phyloP scores from a whole-genome alignment of 1,140 invertebrate species.

The Eubasilissa regina region DNA sequence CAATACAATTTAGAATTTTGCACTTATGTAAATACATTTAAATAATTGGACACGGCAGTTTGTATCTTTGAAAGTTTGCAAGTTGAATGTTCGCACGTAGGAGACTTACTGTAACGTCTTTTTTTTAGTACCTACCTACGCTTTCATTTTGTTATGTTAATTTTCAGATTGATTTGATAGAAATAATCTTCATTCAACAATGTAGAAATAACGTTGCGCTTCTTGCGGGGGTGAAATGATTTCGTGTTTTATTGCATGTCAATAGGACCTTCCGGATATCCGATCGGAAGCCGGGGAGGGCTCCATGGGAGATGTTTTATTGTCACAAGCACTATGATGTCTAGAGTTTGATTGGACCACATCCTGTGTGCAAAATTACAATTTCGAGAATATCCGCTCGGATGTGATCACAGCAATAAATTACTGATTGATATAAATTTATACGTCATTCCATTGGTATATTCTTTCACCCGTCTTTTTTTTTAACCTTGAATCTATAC shows the following conservation, averaged over 20 bases:
- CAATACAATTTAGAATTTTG: too few relatives aligned
- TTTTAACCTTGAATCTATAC: too few relatives aligned
- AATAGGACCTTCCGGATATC: conserved; percentile 11
- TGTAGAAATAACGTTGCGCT: too few relatives aligned
- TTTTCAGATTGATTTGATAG: background rate
- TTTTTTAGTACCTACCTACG: too few relatives aligned
- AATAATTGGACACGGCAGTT: too few relatives aligned
- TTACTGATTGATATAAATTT: background rate
- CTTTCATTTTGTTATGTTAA: too few relatives aligned
- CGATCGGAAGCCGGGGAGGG: background rate
- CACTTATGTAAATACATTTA: too few relatives aligned
- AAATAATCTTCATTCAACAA: background rate
- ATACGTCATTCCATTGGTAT: background rate
- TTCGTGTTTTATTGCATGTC: conserved; percentile 22
- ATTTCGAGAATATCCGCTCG: conserved; percentile 28
- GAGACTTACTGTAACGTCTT: too few relatives aligned
- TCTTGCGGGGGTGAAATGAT: background rate
- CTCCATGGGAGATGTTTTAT: background rate
- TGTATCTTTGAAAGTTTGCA: too few relatives aligned
- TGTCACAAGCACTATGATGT: conserved; percentile 16
- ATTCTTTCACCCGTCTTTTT: too few relatives aligned
- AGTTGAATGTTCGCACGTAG: too few relatives aligned
- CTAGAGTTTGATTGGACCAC: conserved; percentile 24
- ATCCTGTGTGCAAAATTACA: conserved; percentile 28
- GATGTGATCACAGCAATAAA: conserved; percentile 8